phyloP scores from a whole-genome alignment of 2,113 vertebrate genomes.

The Ictidomys tridecemlineatus region DNA sequence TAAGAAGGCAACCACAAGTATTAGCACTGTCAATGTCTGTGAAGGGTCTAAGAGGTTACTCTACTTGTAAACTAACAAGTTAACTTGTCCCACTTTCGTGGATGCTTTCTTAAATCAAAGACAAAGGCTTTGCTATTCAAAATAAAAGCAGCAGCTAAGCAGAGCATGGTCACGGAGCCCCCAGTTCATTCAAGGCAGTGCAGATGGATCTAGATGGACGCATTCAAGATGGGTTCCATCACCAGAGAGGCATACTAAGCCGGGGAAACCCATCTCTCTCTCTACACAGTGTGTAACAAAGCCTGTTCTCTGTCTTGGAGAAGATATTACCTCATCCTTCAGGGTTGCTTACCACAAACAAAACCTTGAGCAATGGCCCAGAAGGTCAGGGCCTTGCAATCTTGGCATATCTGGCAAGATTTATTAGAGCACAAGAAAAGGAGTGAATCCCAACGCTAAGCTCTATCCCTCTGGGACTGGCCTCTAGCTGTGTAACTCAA shows the following conservation, averaged over 20 bases:
- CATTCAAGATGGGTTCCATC: background rate
- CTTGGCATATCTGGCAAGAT: background rate
- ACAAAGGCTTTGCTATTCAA: background rate
- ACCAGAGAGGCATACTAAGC: background rate
- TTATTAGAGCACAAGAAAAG: background rate
- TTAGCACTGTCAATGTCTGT: background rate
- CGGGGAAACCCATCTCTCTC: fast-evolving
- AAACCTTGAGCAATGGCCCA: conserved; percentile 28
- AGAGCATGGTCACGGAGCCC: background rate
- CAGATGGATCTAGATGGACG: background rate
- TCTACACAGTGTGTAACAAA: background rate
- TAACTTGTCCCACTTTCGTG: background rate
- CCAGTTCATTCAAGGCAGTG: background rate
- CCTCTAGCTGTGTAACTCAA: background rate
- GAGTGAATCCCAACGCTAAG: background rate
- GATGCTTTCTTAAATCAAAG: conserved; percentile 13
- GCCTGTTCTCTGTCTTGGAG: background rate
- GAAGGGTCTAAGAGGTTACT: background rate
- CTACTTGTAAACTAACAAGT: background rate
- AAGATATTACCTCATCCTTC: background rate
- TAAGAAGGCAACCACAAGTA: background rate
- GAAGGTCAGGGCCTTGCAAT: conserved; percentile 24
- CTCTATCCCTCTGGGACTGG: background rate
- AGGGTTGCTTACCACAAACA: conserved; percentile 26
- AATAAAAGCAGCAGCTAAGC: background rate